Evolutionary conservation across 2,888 invertebrate genomes (phyloP), one percentile per base, ranked within the genome.

Genomic region (Hirtodrosophila duncani): DNA sequence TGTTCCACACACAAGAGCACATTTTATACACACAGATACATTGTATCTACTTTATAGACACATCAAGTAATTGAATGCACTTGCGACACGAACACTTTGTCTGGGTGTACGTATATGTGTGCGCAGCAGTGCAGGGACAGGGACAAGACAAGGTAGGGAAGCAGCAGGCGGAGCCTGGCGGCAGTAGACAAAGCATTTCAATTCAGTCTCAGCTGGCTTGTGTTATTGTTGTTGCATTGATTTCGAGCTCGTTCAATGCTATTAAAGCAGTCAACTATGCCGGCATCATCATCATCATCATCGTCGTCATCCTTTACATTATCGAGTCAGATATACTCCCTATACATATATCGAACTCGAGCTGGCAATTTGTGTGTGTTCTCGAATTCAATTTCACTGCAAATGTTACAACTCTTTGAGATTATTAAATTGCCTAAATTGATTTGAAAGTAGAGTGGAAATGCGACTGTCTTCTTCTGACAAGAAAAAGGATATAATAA

Each of bases 41-140:
- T 59, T 68, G 63, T 65, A 49, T 29, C 46, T 60, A 56, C 61
- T 29, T 59, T 44, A 66, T 66, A 68, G 63, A 78, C 62, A 58
- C 81, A 81, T 78, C 74, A 67, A 69, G 79, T 75, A 75, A 75
- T 81, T 75, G 74, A 78, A 78, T 78, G 64, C 69, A 62, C 61
- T 72, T 62, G 58, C 50, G 39, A 37, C 44, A 46, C 51, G n/a
- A n/a, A n/a, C n/a, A n/a, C n/a, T n/a, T n/a, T n/a, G n/a, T n/a
- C n/a, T n/a, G n/a, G n/a, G n/a, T n/a, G n/a, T n/a, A n/a, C n/a
- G n/a, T n/a, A n/a, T n/a, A n/a, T n/a, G n/a, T n/a, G n/a, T n/a
- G 46, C 44, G 29, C 45, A 36, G 9, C 16, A 27, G 52, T n/a
- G n/a, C n/a, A n/a, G n/a, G n/a, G n/a, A n/a, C n/a, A n/a, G n/a